Conservation (phyloP, 2,113 vertebrate genomes). For the Azemiops feae region DNA sequence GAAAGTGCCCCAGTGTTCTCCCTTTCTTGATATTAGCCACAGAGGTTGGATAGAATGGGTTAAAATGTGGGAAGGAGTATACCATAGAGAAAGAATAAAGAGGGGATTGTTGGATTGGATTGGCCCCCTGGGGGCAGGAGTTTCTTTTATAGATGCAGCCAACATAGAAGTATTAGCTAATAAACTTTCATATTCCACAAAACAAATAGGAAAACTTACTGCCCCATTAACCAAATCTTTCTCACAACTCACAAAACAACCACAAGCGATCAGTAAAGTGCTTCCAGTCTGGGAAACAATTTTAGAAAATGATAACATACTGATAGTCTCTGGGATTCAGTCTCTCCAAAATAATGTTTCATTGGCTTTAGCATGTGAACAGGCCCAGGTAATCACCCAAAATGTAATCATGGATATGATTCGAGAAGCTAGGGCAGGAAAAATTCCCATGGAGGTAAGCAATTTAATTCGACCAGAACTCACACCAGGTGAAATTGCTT, state of each 20-base stretch:
- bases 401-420: constrained; percentile 20
- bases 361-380: constrained; percentile 13
- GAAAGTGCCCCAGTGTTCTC: constrained; percentile 11
- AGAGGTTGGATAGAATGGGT: constrained; percentile 21
- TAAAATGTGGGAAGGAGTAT: constrained; percentile 19
- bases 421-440: constrained; percentile 20
- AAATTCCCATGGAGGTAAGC: constrained; percentile 20
- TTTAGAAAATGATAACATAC: constrained; percentile 6
- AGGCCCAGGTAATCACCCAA: constrained; percentile 11
- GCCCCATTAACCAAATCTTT: constrained; percentile 16
- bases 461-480: constrained; percentile 14
- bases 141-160: constrained; percentile 22
- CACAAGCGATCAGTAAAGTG: constrained; percentile 21
- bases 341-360: constrained; percentile 21
- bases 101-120: constrained; percentile 17
- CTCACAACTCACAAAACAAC: constrained; percentile 3
- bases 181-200: constrained; percentile 27
- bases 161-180: constrained; percentile 26
- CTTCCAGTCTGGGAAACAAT: constrained; percentile 12
- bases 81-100: not conserved
- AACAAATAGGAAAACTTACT: constrained; percentile 9
- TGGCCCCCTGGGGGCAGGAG: not conserved
- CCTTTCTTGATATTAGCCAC: constrained; percentile 8
- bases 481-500: constrained; percentile 4
- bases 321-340: constrained; percentile 17